A percentile compares a stretch with the other conserved stretches of the same genome.
These are phyloP conservation scores for Ammospiza caudacuta DNA, from an alignment of 2,113 vertebrate genomes.

Conservation along the genomic window DNA sequence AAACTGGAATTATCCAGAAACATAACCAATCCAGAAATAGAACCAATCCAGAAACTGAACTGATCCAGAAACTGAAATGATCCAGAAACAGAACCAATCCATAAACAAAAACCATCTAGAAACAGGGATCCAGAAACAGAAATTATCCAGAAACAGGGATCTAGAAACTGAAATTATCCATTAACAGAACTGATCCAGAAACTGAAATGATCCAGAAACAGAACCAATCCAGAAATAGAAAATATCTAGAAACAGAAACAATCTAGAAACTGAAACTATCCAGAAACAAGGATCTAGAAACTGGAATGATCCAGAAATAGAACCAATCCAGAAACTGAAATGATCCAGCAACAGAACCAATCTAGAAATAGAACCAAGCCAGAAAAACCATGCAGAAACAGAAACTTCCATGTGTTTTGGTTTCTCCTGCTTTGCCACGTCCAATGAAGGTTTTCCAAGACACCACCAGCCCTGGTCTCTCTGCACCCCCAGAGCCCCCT, in stretches of 20 bases:
- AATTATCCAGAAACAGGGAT: neutral
- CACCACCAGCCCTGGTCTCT: neutral
- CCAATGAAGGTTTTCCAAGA: constrained; percentile 34
- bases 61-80: accelerated
- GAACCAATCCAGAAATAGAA: neutral
- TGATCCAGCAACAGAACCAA: accelerated
- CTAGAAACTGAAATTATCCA: too few species aligned
- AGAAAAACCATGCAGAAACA: neutral
- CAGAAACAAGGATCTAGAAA: neutral
- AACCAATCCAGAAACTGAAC: accelerated
- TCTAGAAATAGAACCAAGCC: neutral
- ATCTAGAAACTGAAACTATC: neutral
- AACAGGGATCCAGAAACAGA: too few species aligned
- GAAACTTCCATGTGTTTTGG: neutral
- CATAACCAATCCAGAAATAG: neutral
- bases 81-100: neutral
- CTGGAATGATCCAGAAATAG: neutral
- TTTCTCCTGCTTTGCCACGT: neutral
- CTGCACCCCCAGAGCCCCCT: neutral
- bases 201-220: neutral
- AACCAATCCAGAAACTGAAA: neutral
- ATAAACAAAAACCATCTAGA: too few species aligned
- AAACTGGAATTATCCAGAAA: neutral
- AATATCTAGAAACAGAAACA: neutral
- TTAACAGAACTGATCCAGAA: too few species aligned